Conservation (phyloP, 2,113 vertebrate species). For the Sebastes schlegelii region DNA sequence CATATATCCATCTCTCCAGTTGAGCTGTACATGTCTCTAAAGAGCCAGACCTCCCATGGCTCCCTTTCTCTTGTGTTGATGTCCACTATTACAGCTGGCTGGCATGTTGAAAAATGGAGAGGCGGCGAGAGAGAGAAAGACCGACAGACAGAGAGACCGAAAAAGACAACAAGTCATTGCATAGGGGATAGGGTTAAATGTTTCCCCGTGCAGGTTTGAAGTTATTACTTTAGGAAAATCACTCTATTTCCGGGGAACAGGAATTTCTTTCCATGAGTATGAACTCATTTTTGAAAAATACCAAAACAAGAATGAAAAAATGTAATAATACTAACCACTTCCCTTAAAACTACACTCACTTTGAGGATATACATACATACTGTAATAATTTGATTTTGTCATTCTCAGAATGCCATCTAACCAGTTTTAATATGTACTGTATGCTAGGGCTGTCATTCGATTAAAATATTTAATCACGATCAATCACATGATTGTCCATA, state of each 20-base stretch:
- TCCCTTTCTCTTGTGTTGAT: conserved; percentile 15
- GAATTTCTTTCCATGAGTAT: not conserved
- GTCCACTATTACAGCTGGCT: conserved; percentile 20
- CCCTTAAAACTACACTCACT: no score
- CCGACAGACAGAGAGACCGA: not conserved
- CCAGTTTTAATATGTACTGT: not conserved
- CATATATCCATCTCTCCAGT: not conserved
- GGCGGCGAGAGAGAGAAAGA: not conserved
- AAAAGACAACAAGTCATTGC: conserved; percentile 19
- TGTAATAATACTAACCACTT: no score
- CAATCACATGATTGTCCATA: no score
- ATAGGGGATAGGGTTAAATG: conserved; percentile 3
- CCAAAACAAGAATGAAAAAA: no score
- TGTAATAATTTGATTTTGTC: no score
- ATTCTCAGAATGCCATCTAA: not conserved
- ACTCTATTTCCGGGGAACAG: no score
- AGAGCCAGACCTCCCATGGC: conserved; percentile 17
- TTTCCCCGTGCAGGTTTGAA: not conserved
- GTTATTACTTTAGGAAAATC: not conserved
- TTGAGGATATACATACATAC: no score
- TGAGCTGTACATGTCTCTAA: conserved; percentile 30
- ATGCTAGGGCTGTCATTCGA: no score
- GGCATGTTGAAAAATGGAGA: not conserved
- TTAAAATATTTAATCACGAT: no score
- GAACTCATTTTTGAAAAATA: not conserved